Conservation (phyloP, 1,140 invertebrate genomes). For the Capitella teleta region DNA sequence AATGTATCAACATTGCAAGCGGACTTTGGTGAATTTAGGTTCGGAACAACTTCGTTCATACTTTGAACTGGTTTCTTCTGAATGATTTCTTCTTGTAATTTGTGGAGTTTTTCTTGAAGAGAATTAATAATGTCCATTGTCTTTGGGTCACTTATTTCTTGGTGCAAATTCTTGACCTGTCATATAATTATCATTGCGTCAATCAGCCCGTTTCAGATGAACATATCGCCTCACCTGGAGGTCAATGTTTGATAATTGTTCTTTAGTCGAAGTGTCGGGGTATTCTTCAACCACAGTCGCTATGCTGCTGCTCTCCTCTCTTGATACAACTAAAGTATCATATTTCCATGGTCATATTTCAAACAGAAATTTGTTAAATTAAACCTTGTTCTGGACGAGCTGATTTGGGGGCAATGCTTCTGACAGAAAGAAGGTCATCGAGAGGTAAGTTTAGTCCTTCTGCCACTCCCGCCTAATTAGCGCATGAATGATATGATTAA, state of each 20-base stretch:
- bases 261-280: neutral
- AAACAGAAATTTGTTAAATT: no score
- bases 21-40: constrained; percentile 2
- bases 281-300: neutral
- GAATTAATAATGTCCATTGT: neutral
- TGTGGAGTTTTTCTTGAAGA: neutral
- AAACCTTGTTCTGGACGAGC: no score
- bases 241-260: neutral
- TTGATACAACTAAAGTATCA: neutral
- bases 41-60: no score
- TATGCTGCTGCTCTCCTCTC: neutral
- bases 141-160: neutral
- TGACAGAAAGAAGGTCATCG: no score
- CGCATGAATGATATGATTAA: no score
- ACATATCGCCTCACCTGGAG: no score
- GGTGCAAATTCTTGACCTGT: neutral
- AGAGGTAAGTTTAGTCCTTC: no score
- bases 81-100: neutral
- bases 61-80: neutral
- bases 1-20: neutral
- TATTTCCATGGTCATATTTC: neutral
- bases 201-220: no score
- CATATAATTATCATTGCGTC: neutral
- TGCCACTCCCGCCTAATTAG: no score
- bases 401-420: no score